These are phyloP conservation scores for Manis javanica DNA, from an alignment of 2,797 vertebrate species.

Conservation along the genomic window DNA sequence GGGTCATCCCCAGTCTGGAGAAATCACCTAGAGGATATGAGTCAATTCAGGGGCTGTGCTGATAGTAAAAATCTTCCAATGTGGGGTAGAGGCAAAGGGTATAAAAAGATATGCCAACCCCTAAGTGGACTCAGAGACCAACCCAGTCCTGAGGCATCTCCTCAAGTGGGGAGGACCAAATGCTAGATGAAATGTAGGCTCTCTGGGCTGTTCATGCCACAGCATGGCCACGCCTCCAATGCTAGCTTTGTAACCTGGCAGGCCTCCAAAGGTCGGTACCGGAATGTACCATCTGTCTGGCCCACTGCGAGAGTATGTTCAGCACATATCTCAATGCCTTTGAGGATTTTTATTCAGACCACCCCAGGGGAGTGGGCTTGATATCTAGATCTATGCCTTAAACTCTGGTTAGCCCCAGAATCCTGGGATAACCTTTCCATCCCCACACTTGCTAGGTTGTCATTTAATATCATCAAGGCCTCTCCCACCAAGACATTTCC, in stretches of 20 bases:
- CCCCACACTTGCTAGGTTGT: neutral
- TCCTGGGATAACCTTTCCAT: neutral
- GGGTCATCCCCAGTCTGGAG: neutral
- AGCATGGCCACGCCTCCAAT: neutral
- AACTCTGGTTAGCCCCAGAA: neutral
- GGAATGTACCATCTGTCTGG: slow-evolving; percentile 74
- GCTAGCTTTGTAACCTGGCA: slow-evolving; percentile 44
- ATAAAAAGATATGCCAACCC: neutral
- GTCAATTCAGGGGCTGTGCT: neutral
- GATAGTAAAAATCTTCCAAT: slow-evolving; percentile 26
- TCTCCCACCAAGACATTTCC: neutral
- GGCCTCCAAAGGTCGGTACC: slow-evolving; percentile 11
- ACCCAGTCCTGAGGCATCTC: neutral
- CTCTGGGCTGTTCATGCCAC: neutral
- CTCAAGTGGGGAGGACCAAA: slow-evolving; percentile 30
- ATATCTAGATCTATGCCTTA: neutral
- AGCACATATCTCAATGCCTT: slow-evolving; percentile 56
- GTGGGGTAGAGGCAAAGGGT: neutral
- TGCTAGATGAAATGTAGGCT: slow-evolving; percentile 6
- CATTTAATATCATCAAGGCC: neutral
- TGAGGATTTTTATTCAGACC: slow-evolving; percentile 30
- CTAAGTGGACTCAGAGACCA: neutral
- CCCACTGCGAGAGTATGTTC: slow-evolving; percentile 37
- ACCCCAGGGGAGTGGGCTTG: neutral
- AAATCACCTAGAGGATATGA: neutral